Base-by-base conservation (phyloP, 2,797 vertebrate genomes). In the Xyrichtys novacula region DNA sequence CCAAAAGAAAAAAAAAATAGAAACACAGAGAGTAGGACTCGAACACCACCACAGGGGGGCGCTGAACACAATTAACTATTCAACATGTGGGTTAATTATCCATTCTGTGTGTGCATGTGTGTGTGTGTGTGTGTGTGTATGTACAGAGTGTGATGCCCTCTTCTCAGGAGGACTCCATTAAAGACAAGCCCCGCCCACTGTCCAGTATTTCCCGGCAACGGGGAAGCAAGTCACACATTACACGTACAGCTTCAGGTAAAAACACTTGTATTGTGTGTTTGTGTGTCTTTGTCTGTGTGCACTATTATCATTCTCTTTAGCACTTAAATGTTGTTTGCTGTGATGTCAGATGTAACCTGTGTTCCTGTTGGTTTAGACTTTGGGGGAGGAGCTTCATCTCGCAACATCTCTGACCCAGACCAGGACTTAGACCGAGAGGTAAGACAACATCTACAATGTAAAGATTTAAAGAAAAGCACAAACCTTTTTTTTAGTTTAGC, bases 351-450 rank as follows among this genome's bases (percentile, higher is more conserved):
- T 28, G 2, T 56, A 10, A 23, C 48, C n/a, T 44, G 1, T 67
- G 7, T 57, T 71, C 28, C 50, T 26, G 34, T 78, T 76, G 93
- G 88, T 40, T 85, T 89, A 17, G 97, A 98, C 84, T 95, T 94
- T 8, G 94, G 95, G 31, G 92, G 91, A 52, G 91, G 94, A 5
- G 84, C 94, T 76, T 95, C 96, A n/a, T 95, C 96, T 62, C 93
- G 95, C 43, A 95, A 93, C 44, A 90, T 95, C 88, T 95, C 94
- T 0, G 97, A 99, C 52, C 94, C 89, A 0, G 97, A 99, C 78
- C 95, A 94, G 80, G 97, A 98, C 78, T 93, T 95, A 38, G 97
- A 99, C 62, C 95, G 93, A 94, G 97, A 99, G 96, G 97, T 97
- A 86, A 81, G 17, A 23, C 34, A 49, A n/a, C 28, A 31, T 52